Evolutionary conservation across 2,888 invertebrate species (phyloP).

Genomic region (Pyrgus malvae): DNA sequence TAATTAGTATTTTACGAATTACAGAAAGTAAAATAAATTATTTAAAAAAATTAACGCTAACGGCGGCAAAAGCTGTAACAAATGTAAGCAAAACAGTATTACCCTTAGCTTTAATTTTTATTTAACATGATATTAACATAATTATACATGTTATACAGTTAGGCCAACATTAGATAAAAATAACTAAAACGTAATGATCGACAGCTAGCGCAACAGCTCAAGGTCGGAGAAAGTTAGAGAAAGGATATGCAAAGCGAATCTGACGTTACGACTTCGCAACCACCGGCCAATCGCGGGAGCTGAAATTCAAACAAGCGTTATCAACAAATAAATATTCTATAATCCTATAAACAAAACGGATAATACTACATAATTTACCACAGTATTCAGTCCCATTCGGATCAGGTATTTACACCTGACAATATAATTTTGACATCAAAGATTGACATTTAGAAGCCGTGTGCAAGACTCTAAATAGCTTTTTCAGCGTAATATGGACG

Average conservation of each 20-base stretch:
- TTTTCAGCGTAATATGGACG: slow-evolving; percentile 29
- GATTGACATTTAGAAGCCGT: slow-evolving; percentile 20
- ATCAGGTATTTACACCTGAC: slow-evolving; percentile 9
- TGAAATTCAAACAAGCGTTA: slow-evolving; percentile 16
- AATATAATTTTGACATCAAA: slow-evolving; percentile 18
- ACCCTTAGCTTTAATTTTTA: too few relatives aligned
- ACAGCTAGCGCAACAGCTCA: slow-evolving; percentile 40
- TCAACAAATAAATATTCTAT: slow-evolving; percentile 3
- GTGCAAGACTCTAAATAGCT: slow-evolving; percentile 25
- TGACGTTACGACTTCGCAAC: slow-evolving; percentile 41
- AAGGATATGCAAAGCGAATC: slow-evolving; percentile 63
- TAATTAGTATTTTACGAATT: too few relatives aligned
- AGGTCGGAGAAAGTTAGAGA: slow-evolving; percentile 78
- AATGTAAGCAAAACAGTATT: too few relatives aligned
- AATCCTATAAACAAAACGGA: too few relatives aligned
- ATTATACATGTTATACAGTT: too few relatives aligned
- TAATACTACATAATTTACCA: slow-evolving; percentile 4
- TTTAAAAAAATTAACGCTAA: too few relatives aligned
- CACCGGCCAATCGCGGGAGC: slow-evolving; percentile 22
- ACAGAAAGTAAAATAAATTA: too few relatives aligned
- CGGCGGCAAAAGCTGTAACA: too few relatives aligned
- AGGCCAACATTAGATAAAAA: too few relatives aligned
- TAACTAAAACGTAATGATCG: slow-evolving; percentile 12
- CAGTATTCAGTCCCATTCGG: too few relatives aligned
- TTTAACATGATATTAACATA: too few relatives aligned